Percentiles rank a stretch among this genome's conserved stretches.
Evolutionary conservation across 2,113 vertebrate species (phyloP).

Genomic region (Callospermophilus lateralis): DNA sequence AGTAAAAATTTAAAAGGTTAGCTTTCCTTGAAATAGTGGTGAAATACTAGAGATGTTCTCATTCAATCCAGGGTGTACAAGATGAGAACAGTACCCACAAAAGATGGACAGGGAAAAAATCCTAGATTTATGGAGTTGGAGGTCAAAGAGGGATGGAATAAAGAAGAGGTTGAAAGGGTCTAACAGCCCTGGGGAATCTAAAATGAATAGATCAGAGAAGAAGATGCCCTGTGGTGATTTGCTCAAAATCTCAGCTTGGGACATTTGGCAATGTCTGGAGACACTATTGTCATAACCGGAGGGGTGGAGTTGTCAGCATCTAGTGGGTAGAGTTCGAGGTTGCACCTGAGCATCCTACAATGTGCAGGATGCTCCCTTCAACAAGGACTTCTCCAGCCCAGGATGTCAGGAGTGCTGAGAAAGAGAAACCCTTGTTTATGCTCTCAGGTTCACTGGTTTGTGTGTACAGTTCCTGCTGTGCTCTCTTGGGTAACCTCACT

Average conservation of each 20-base stretch:
- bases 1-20: slow-evolving; percentile 24
- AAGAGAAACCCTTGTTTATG: background rate
- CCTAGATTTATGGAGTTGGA: background rate
- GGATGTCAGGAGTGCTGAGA: background rate
- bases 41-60: background rate
- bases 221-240: background rate
- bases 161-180: background rate
- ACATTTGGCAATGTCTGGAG: background rate
- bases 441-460: background rate
- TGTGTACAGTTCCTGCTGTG: rapidly evolving
- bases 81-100: background rate
- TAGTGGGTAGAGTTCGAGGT: background rate
- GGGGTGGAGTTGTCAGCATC: background rate
- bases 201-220: background rate
- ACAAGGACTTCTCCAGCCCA: background rate
- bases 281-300: background rate
- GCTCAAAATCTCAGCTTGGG: background rate
- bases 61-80: background rate
- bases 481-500: background rate
- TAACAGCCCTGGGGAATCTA: background rate
- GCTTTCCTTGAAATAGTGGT: background rate
- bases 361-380: background rate
- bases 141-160: background rate
- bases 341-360: background rate
- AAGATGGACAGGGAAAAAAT: background rate